Conservation (phyloP, 1,140 invertebrate species). For the Anastrepha ludens region DNA sequence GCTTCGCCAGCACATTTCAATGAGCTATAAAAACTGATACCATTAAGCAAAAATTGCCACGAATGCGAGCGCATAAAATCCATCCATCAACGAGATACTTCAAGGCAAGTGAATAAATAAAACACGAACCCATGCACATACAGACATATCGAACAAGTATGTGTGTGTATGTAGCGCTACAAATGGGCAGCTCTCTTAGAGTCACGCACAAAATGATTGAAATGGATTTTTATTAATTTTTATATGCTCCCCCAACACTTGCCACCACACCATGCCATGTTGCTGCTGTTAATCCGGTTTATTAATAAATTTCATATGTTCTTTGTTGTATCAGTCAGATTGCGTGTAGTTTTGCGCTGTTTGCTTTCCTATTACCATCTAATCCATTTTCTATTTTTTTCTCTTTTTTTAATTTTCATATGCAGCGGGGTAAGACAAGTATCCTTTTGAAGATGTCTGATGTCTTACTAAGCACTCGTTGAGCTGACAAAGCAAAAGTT, state of each 20-base stretch:
- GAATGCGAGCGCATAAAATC: conserved; percentile 15
- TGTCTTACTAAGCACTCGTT: background rate
- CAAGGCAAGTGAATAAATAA: background rate
- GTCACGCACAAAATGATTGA: conserved; percentile 42
- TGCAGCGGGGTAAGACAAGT: background rate
- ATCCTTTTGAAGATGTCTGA: conserved; percentile 1
- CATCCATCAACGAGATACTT: conserved; percentile 28
- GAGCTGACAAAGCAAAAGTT: conserved; percentile 43
- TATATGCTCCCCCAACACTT: conserved; percentile 15
- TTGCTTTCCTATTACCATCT: background rate
- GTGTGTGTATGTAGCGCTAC: background rate
- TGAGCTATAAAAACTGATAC: conserved; percentile 33
- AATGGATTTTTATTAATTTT: conserved; percentile 53
- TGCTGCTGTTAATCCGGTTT: conserved; percentile 37
- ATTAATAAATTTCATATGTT: conserved; percentile 52
- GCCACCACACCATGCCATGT: background rate
- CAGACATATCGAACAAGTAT: background rate
- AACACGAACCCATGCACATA: background rate
- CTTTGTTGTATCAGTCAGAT: background rate
- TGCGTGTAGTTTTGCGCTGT: background rate
- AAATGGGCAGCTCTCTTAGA: conserved; percentile 7
- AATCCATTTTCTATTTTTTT: background rate
- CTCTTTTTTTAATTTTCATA: background rate
- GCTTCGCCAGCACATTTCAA: conserved; percentile 32
- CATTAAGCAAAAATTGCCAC: conserved; percentile 31